Base-by-base conservation (phyloP, 2,113 vertebrate genomes). In the Larimichthys crocea region DNA sequence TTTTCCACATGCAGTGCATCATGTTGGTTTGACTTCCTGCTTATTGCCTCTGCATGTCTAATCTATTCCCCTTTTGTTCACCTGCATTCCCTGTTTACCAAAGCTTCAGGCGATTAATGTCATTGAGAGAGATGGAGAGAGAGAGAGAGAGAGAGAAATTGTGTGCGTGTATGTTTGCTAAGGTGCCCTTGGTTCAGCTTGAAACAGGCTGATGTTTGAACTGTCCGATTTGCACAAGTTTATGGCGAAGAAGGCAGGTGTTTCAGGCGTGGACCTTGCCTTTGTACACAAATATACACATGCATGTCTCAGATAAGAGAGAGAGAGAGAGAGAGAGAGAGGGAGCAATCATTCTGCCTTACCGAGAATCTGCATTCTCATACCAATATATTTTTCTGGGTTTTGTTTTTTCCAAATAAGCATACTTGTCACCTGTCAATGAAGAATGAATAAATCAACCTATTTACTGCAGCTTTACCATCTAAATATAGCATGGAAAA, bases 61-160 rank as follows among this genome's bases (percentile, higher is more conserved):
- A 91, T 91, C 76, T 83, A 48, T 82, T 88, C 73, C 70, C 86
- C 92, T 85, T 82, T 88, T 89, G 80, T 90, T 87, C 85, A 90
- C 94, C 94, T 96, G 94, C 95, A 60, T 88, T 84, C 94, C 84
- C 92, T 97, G 94, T 97, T 96, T 98, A 96, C 96, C 96, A 94
- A 97, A 96, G 94, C 93, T 96, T 96, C 94, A 95, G 96, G 94
- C 96, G 96, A 97, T 96, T 97, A 97, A 96, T 97, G 96, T 95
- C 92, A 94, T 88, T 29, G 55, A 86, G 93, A 94, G 35, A 40
- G 35, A 35, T 5, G 31, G 31, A 8, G 35, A 35, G 35, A 35
- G 95, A 93, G 92, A 83, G 88, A 82, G 85, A 90, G 59, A 72
- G 71, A 70, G 44, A 42, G 50, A 76, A 68, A 81, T 48, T 40